Evolutionary conservation across 2,797 vertebrate genomes (phyloP), one percentile per base, ranked within the genome.

Genomic region (Acomys russatus): DNA sequence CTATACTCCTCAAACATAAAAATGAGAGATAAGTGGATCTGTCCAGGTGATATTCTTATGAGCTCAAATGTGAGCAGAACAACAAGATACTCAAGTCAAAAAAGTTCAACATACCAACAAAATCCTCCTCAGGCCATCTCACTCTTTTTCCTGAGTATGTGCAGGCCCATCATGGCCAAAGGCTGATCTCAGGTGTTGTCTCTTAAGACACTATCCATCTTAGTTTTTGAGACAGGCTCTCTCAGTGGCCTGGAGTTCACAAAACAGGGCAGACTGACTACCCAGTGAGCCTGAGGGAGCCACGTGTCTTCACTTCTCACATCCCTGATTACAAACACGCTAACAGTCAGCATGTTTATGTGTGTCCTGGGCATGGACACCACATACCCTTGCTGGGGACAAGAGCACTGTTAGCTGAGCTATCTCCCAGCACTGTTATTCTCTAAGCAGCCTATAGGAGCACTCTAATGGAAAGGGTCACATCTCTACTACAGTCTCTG

Each of bases 1-100:
- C 22, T 87, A 22, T 44, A 79, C 4, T 70, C 12, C 18, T 80
- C 89, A 87, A 84, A 73, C 79, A 64, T 87, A 91, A 90, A 90
- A 79, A 76, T 56, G 38, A 95, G 49, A 93, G 11, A 56, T 17
- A 17, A 79, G 28, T 63, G 2, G 22, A 80, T 87, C 68, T 74
- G 61, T 93, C 3, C 4, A 59, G 30, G n/a, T 59, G 44, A 25
- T 88, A 91, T 80, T 96, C 90, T 95, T 54, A n/a, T 77, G 23
- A 71, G 56, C 90, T n/a, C 83, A 88, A 77, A 64, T 64, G 35
- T 74, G 8, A 0, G 73, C 73, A 1, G 12, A 96, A 94, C 80
- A 83, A 44, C 18, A 88, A 76, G 51, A 18, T 38, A 14, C 17
- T 33, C 22, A 94, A 88, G 59, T 28, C 6, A 6, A 1, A 38